Conservation (phyloP, 2,888 invertebrate genomes). For the Hydrotaea diabolus region DNA sequence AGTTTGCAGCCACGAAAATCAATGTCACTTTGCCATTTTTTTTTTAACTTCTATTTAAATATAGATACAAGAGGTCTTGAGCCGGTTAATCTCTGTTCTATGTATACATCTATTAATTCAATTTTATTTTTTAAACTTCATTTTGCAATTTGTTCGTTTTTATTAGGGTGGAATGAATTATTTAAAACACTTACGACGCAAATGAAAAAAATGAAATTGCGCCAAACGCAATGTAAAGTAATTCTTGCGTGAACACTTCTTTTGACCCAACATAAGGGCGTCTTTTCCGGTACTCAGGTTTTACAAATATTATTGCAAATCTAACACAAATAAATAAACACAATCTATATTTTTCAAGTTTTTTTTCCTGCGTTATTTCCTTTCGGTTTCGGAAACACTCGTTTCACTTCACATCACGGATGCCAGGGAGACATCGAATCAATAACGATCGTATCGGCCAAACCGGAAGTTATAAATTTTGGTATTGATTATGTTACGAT, state of each 20-base stretch:
- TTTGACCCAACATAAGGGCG: constrained; percentile 74
- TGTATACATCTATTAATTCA: neutral
- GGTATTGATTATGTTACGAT: constrained; percentile 23
- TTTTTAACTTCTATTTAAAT: no score
- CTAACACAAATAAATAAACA: no score
- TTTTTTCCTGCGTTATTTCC: no score
- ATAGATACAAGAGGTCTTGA: no score
- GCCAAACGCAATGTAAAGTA: constrained; percentile 77
- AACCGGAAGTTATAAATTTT: constrained; percentile 22
- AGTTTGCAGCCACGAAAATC: no score
- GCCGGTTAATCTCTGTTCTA: no score
- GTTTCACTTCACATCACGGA: neutral
- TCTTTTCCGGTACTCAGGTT: no score
- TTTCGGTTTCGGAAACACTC: neutral
- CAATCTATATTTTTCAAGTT: neutral
- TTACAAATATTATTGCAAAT: no score
- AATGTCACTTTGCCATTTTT: no score
- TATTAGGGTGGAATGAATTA: no score
- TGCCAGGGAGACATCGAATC: neutral
- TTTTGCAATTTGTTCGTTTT: no score
- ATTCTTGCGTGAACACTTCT: constrained; percentile 74
- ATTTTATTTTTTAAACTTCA: neutral
- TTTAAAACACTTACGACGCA: constrained; percentile 74
- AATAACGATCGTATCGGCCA: neutral
- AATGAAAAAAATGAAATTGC: constrained; percentile 75